Evolutionary conservation across 1,140 invertebrate species (phyloP).

Genomic region (Plectus sambesii): DNA sequence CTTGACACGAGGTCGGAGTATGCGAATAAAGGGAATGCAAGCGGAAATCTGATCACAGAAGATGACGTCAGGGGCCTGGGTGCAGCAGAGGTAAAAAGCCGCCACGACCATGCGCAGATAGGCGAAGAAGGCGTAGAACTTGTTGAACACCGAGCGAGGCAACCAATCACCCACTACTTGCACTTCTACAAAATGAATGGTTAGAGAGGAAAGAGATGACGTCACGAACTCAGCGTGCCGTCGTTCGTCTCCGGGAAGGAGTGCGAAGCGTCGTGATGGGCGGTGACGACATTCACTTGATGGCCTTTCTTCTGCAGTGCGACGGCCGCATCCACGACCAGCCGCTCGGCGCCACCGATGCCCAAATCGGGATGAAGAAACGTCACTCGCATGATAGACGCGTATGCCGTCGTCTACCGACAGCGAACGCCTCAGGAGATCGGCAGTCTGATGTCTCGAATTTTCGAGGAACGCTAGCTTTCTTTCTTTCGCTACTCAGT

Average conservation of each 20-base stretch:
- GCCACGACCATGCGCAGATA: constrained; percentile 83
- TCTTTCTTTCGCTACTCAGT: too few species aligned
- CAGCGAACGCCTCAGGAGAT: too few species aligned
- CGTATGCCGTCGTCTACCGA: too few species aligned
- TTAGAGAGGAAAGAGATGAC: too few species aligned
- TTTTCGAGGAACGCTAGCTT: too few species aligned
- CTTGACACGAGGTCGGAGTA: constrained; percentile 55
- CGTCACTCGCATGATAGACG: constrained; percentile 56
- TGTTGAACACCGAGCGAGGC: constrained; percentile 67
- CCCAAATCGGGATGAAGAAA: constrained; percentile 96
- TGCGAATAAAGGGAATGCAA: constrained; percentile 39
- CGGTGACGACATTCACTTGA: constrained; percentile 73
- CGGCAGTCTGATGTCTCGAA: too few species aligned
- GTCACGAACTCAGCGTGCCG: too few species aligned
- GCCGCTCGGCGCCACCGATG: constrained; percentile 90
- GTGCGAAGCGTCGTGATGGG: constrained; percentile 80
- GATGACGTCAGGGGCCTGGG: constrained; percentile 63
- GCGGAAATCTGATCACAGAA: constrained; percentile 66
- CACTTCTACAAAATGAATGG: constrained; percentile 51
- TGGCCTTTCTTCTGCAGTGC: constrained; percentile 74
- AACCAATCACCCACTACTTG: constrained; percentile 70
- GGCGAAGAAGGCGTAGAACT: constrained; percentile 75
- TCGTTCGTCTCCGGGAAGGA: constrained; percentile 91
- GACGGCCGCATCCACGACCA: constrained; percentile 84
- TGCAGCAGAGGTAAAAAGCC: constrained; percentile 55